Evolutionary conservation across 2,797 vertebrate species (phyloP).

Genomic region (Emys orbicularis): DNA sequence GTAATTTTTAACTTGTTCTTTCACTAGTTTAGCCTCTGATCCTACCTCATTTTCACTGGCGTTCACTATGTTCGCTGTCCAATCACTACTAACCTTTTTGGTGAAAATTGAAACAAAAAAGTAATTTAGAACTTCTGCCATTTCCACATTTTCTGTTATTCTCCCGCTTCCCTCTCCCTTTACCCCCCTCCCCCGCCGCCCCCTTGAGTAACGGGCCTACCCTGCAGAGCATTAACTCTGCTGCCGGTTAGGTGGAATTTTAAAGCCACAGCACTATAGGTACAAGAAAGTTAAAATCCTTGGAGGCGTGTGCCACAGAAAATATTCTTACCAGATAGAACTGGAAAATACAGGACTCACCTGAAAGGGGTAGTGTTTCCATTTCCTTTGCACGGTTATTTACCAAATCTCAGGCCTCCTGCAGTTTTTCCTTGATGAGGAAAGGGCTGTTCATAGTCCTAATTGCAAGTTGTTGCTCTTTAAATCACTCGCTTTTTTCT

Average conservation of each 20-base stretch:
- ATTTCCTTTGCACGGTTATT: not conserved
- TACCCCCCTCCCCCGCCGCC: no score
- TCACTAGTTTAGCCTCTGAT: no score
- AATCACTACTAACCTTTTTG: no score
- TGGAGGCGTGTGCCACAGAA: not conserved
- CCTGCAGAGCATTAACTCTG: not conserved
- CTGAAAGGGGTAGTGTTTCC: not conserved
- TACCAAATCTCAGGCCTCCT: not conserved
- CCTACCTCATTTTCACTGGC: no score
- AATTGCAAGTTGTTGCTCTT: not conserved
- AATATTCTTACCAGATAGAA: not conserved
- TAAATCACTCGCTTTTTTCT: not conserved
- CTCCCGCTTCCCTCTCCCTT: no score
- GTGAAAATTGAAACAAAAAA: no score
- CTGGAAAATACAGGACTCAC: not conserved
- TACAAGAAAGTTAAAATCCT: not conserved
- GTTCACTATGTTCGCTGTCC: no score
- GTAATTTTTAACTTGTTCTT: no score
- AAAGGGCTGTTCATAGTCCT: not conserved
- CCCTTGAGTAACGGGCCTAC: no score
- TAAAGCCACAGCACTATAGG: not conserved
- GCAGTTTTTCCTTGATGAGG: not conserved
- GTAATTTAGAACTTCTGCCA: no score
- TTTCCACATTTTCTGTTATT: no score
- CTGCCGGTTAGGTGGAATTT: not conserved